Evolutionary conservation across 2,113 vertebrate species (phyloP).

Genomic region (Lagenorhynchus albirostris): DNA sequence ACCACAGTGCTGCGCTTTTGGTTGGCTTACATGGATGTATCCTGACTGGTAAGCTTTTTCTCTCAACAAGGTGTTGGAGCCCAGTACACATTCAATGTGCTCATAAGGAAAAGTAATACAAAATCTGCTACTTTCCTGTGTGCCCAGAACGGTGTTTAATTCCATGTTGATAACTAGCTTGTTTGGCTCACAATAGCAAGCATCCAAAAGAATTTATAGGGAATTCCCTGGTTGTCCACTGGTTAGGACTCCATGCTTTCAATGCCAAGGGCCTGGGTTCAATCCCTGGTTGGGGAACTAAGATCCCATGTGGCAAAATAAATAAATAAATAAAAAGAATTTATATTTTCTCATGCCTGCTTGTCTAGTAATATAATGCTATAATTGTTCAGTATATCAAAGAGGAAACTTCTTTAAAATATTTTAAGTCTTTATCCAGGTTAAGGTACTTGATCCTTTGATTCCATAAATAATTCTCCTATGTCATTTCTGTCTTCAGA

Average conservation of each 20-base stretch:
- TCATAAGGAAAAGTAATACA: background rate
- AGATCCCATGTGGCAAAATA: background rate
- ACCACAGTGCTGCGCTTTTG: constrained; percentile 88
- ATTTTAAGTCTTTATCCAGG: background rate
- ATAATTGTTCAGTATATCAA: background rate
- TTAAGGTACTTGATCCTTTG: constrained; percentile 5
- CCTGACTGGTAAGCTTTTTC: constrained; percentile 76
- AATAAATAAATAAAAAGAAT: background rate
- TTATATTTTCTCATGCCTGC: background rate
- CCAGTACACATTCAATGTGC: background rate
- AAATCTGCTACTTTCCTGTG: background rate
- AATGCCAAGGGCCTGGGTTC: background rate
- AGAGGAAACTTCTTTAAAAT: background rate
- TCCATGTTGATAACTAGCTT: background rate
- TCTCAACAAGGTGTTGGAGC: background rate
- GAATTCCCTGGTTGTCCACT: background rate
- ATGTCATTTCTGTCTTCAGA: background rate
- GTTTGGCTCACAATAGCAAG: background rate
- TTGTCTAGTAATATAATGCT: background rate
- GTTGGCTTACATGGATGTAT: constrained; percentile 86
- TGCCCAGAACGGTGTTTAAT: background rate
- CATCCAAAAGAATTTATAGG: background rate
- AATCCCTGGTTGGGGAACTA: background rate
- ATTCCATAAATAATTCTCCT: background rate
- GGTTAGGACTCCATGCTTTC: background rate